Evolutionary conservation across 2,113 vertebrate species (phyloP), one percentile per base, ranked within the genome.

Genomic region (Antechinus flavipes): DNA sequence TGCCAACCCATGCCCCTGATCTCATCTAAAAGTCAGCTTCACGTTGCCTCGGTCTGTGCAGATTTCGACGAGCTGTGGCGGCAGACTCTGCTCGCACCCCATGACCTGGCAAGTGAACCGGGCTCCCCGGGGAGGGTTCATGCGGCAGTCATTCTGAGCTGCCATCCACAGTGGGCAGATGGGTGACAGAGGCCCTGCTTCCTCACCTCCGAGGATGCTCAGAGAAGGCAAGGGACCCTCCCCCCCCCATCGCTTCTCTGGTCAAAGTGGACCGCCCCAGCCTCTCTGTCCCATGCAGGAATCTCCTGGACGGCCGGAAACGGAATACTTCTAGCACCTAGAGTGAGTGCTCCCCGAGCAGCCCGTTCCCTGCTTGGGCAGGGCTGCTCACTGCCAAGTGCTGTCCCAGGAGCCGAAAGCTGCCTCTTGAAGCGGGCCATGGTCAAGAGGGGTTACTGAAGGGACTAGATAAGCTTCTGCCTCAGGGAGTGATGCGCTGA

Each of bases 91-190:
- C 89, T 93, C 56, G 91, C n/a, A 24, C 58, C 95, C 94, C 54
- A n/a, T 76, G 42, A 26, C 42, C 23, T 95, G 96, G 54, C 68
- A 16, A 92, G 19, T 22, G 84, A 90, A 93, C 89, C 56, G 89
- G 53, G 53, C 27, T 93, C 58, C 91, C 76, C 6, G 42, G 24
- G 52, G 19, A 96, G 95, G 68, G 93, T 42, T 90, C 68, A 91
- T 58, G 68, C n/a, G 95, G 91, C 96, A 35, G 35, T 50, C 91
- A 42, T 94, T 27, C 90, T 93, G 92, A 54, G 93, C 91, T 95
- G 91, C 58, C 90, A 91, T 95, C 93, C 94, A 50, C 91, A 23
- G 93, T 76, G 95, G 23, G 56, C 91, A 89, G 76, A 47, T 94
- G 47, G 93, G 93, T 90, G 53, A 42, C 54, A 90, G 46, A 53